phyloP scores from a whole-genome alignment of 2,113 vertebrate genomes.

The Pandion haliaetus region DNA sequence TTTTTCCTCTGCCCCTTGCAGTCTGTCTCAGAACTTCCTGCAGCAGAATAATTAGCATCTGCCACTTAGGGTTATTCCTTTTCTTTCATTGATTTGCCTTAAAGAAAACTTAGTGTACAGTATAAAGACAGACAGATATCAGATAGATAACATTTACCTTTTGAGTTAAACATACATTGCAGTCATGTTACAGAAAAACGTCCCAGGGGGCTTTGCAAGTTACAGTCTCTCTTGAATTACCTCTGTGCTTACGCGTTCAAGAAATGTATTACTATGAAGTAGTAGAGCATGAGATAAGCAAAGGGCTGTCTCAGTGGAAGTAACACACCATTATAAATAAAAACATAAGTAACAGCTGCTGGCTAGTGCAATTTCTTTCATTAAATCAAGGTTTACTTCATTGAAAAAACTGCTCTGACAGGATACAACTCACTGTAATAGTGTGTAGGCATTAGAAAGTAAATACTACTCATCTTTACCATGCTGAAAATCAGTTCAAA shows the following conservation, averaged over 20 bases:
- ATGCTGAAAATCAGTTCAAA: background rate
- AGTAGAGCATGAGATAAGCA: background rate
- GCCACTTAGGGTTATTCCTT: background rate
- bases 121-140: background rate
- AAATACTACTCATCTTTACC: background rate
- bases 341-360: background rate
- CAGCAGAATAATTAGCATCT: background rate
- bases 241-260: background rate
- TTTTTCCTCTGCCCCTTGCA: background rate
- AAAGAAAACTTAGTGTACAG: background rate
- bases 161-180: background rate
- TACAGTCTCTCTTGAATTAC: background rate
- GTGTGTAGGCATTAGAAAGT: background rate
- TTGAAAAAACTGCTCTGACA: background rate
- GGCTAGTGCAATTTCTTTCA: background rate
- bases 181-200: background rate
- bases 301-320: background rate
- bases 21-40: background rate
- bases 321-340: background rate
- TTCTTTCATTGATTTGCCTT: background rate
- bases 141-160: background rate
- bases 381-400: conserved; percentile 3
- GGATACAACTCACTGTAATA: background rate
- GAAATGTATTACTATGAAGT: background rate
- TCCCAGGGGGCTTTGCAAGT: background rate